phyloP scores from a whole-genome alignment of 2,888 invertebrate species.

The Noctua fimbriata region DNA sequence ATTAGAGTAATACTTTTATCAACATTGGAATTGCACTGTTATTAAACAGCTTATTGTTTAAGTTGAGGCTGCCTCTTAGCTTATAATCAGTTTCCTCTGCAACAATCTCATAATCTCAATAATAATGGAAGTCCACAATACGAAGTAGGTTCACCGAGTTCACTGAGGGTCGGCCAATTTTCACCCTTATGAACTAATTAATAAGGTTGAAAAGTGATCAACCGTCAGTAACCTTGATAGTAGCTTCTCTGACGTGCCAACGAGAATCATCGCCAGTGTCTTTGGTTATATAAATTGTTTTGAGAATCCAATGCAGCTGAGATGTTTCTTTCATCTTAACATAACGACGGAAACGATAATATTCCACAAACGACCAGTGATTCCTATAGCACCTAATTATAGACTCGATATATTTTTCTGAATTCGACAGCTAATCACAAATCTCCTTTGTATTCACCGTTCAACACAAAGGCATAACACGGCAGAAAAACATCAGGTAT shows the following conservation, averaged over 20 bases:
- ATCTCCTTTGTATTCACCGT: slow-evolving; percentile 76
- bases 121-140: slow-evolving; percentile 18
- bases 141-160: background rate
- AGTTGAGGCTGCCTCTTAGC: background rate
- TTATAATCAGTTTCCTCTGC: background rate
- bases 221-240: no score
- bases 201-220: no score
- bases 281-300: slow-evolving; percentile 26
- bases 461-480: slow-evolving; percentile 72
- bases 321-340: slow-evolving; percentile 22
- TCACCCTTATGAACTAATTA: no score
- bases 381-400: slow-evolving; percentile 65
- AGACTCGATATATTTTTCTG: slow-evolving; percentile 64
- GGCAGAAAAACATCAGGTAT: slow-evolving; percentile 85
- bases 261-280: background rate
- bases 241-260: background rate
- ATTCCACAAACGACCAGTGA: slow-evolving; percentile 32
- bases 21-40: background rate
- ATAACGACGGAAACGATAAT: slow-evolving; percentile 30
- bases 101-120: slow-evolving; percentile 29
- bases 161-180: no score
- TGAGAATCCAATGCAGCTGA: slow-evolving; percentile 42
- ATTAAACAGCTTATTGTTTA: slow-evolving; percentile 16
- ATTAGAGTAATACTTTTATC: background rate
- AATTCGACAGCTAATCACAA: slow-evolving; percentile 77